Conservation (phyloP, 1,140 invertebrate genomes). For the Drosophila sulfurigaster region DNA sequence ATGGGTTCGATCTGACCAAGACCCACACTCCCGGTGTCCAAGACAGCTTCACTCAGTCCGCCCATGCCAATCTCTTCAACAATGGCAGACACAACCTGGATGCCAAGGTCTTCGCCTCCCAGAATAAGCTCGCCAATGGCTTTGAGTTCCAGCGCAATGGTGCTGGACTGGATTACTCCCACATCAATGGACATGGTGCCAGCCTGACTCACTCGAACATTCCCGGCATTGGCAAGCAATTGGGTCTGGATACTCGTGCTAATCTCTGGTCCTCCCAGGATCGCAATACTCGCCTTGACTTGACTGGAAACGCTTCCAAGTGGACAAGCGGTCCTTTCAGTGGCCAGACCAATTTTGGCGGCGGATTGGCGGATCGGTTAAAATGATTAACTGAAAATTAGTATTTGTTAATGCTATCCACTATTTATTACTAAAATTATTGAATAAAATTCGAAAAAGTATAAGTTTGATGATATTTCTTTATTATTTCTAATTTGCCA, state of each 20-base stretch:
- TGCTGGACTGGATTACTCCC: conserved; percentile 69
- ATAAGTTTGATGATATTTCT: too few relatives aligned
- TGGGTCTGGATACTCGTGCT: conserved; percentile 63
- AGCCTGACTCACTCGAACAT: conserved; percentile 75
- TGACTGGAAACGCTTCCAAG: conserved; percentile 66
- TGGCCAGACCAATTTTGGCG: conserved; percentile 66
- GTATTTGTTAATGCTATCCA: not conserved
- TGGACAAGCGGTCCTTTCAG: conserved; percentile 72
- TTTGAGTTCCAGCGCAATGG: conserved; percentile 76
- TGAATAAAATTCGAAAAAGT: conserved; percentile 3
- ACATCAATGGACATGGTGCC: conserved; percentile 72
- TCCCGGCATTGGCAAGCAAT: conserved; percentile 73
- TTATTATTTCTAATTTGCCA: too few relatives aligned
- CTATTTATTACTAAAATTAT: conserved; percentile 31
- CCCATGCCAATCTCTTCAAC: conserved; percentile 72
- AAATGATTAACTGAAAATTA: not conserved
- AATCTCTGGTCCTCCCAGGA: conserved; percentile 75
- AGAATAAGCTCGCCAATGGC: conserved; percentile 75
- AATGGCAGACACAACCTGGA: conserved; percentile 67
- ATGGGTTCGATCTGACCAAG: conserved; percentile 70
- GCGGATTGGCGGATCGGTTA: conserved; percentile 69
- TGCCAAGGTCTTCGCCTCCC: conserved; percentile 73
- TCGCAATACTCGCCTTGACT: conserved; percentile 73
- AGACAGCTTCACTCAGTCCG: conserved; percentile 68
- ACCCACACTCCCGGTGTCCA: conserved; percentile 73